Conservation (phyloP, 2,113 vertebrate genomes). For the Epinephelus moara region DNA sequence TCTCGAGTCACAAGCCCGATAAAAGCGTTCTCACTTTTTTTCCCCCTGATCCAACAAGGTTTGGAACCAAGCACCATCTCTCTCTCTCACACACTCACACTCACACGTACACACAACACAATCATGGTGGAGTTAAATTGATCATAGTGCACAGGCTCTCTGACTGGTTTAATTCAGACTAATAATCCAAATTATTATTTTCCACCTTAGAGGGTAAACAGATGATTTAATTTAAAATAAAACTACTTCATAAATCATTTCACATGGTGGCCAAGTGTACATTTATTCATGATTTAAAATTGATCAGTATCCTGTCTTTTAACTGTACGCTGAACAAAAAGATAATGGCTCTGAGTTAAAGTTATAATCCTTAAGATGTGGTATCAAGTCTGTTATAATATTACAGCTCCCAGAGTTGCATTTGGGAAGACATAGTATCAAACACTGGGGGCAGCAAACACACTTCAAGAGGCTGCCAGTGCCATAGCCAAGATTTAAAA, state of each 20-base stretch:
- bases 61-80: conserved; percentile 20
- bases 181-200: conserved; percentile 15
- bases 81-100: conserved; percentile 10
- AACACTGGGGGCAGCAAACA: not conserved
- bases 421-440: not conserved
- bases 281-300: not conserved
- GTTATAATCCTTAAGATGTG: conserved; percentile 17
- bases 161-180: conserved; percentile 8
- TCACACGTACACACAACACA: conserved; percentile 37
- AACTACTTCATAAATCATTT: not conserved
- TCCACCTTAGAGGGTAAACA: not conserved
- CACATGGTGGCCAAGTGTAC: not conserved
- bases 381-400: not conserved
- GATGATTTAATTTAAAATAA: not conserved
- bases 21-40: conserved; percentile 48
- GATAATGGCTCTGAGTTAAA: not conserved
- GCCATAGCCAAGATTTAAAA: too few species aligned
- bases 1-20: conserved; percentile 66
- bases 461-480: not conserved
- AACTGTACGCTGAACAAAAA: not conserved
- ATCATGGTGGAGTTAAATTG: conserved; percentile 36
- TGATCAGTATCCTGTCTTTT: not conserved
- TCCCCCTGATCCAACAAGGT: conserved; percentile 22
- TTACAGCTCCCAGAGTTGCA: not conserved
- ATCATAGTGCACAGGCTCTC: conserved; percentile 29